Evolutionary conservation across 2,113 vertebrate species (phyloP).

Genomic region (Xyrauchen texanus): DNA sequence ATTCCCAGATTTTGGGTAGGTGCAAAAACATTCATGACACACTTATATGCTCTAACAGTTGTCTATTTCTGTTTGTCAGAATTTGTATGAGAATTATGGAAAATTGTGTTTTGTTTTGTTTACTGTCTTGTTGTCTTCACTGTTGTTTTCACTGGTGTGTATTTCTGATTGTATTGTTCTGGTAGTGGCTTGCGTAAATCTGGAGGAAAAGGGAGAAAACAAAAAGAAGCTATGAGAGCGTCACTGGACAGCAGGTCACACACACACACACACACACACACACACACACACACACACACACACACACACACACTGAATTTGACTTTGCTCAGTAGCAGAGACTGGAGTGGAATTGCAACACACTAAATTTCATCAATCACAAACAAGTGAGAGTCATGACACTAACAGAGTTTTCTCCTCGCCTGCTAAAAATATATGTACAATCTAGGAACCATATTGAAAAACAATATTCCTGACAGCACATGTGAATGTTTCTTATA

Average conservation of each 20-base stretch:
- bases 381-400: too few species aligned
- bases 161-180: neutral
- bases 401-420: too few species aligned
- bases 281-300: neutral
- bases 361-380: too few species aligned
- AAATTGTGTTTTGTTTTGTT: neutral
- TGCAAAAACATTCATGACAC: neutral
- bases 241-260: constrained; percentile 87
- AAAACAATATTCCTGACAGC: too few species aligned
- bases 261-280: neutral
- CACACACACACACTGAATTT: neutral
- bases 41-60: too few species aligned
- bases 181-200: constrained; percentile 86
- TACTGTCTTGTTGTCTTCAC: neutral
- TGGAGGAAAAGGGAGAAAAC: constrained; percentile 89
- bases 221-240: constrained; percentile 80
- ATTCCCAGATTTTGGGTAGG: constrained; percentile 91
- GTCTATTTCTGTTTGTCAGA: neutral
- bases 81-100: too few species aligned
- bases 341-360: too few species aligned
- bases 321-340: too few species aligned
- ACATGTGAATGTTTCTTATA: too few species aligned
- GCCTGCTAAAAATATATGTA: too few species aligned
- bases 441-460: too few species aligned
- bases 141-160: neutral